Evolutionary conservation across 1,140 invertebrate genomes (phyloP).

Genomic region (Episyrphus balteatus): DNA sequence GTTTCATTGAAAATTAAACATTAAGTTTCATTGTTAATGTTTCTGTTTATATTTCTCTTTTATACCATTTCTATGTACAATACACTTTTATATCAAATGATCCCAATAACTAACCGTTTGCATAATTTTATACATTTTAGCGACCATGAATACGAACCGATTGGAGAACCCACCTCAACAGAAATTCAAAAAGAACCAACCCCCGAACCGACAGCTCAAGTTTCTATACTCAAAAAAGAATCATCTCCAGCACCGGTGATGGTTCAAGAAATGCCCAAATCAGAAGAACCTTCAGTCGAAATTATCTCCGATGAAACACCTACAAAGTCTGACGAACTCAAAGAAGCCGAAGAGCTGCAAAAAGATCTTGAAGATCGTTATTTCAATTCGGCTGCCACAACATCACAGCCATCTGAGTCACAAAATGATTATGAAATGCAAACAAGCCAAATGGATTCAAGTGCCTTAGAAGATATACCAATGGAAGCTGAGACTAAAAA

Average conservation of each 20-base stretch:
- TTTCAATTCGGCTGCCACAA: constrained; percentile 16
- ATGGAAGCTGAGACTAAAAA: constrained; percentile 45
- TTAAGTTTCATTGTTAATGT: neutral
- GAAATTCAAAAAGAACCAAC: constrained; percentile 6
- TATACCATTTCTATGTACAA: neutral
- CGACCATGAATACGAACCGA: constrained; percentile 82
- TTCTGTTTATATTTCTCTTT: neutral
- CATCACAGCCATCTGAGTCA: constrained; percentile 45
- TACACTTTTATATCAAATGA: neutral
- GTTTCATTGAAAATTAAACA: no score
- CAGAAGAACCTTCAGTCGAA: constrained; percentile 5
- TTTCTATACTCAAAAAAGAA: constrained; percentile 10
- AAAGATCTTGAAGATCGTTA: constrained; percentile 13
- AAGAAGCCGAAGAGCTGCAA: constrained; percentile 7
- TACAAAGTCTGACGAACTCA: constrained; percentile 4
- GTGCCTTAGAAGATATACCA: constrained; percentile 49
- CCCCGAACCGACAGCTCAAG: constrained; percentile 1
- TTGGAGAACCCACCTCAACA: constrained; percentile 42
- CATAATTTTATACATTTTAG: constrained; percentile 41
- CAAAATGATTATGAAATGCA: constrained; percentile 54
- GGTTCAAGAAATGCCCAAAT: constrained; percentile 8
- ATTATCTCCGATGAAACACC: neutral
- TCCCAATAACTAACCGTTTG: no score
- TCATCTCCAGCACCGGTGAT: constrained; percentile 13
- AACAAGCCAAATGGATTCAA: constrained; percentile 55